Evolutionary conservation across 2,797 vertebrate genomes (phyloP).

Genomic region (Selene dorsalis): DNA sequence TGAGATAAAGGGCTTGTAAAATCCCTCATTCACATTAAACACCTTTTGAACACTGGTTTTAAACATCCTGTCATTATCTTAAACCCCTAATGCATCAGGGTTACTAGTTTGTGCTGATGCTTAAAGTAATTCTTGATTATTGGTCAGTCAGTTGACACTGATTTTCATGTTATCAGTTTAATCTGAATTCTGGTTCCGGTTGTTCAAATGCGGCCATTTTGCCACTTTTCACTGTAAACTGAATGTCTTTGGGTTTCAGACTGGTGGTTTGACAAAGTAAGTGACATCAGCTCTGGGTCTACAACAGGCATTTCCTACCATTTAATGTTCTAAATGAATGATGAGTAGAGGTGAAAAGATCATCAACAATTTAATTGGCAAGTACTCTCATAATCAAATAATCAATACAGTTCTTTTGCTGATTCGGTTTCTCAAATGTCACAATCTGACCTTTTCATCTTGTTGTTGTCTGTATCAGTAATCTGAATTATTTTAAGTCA

Average conservation of each 20-base stretch:
- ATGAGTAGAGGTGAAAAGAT: not conserved
- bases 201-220: not conserved
- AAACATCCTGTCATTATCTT: constrained; percentile 3
- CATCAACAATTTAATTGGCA: not conserved
- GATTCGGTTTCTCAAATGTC: not conserved
- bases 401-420: not conserved
- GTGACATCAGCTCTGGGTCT: not conserved
- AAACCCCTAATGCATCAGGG: not conserved
- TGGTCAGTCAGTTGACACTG: not conserved
- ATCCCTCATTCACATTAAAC: constrained; percentile 21
- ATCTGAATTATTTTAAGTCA: not conserved
- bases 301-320: not conserved
- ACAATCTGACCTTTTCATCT: not conserved
- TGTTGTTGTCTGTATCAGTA: not conserved
- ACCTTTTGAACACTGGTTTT: constrained; percentile 5
- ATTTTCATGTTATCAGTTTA: too few species aligned
- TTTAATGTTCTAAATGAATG: not conserved
- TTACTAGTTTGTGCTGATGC: not conserved
- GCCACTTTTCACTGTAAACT: not conserved
- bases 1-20: constrained; percentile 32
- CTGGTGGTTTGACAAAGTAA: not conserved
- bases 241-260: not conserved
- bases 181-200: too few species aligned
- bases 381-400: not conserved
- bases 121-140: not conserved